Evolutionary conservation across 1,140 invertebrate species (phyloP).

Genomic region (Chrysomallon squamiferum): DNA sequence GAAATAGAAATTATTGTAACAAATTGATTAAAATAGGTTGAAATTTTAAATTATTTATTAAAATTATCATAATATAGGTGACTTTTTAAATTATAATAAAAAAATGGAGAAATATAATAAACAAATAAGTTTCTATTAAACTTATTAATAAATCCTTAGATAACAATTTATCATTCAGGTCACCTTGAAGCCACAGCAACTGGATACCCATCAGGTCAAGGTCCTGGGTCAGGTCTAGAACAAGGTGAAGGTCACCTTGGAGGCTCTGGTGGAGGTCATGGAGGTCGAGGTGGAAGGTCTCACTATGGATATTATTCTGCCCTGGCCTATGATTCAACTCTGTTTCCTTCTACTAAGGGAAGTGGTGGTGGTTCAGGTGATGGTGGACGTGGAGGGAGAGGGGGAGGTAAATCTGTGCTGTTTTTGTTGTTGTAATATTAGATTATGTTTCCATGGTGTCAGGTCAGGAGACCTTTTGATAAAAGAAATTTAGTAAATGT

Average conservation of each 20-base stretch:
- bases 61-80: too few relatives aligned
- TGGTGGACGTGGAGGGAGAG: slow-evolving; percentile 29
- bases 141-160: neutral
- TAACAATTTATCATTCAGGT: slow-evolving; percentile 23
- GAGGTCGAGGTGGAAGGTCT: slow-evolving; percentile 43
- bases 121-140: neutral
- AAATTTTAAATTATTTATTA: too few relatives aligned
- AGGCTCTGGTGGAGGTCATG: slow-evolving; percentile 46
- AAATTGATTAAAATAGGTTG: too few relatives aligned
- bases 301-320: slow-evolving; percentile 37
- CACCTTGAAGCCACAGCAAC: slow-evolving; percentile 48
- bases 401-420: slow-evolving; percentile 34
- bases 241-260: slow-evolving; percentile 23
- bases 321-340: slow-evolving; percentile 41
- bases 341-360: slow-evolving; percentile 31
- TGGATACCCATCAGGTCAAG: slow-evolving; percentile 29
- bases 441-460: neutral
- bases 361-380: slow-evolving; percentile 39
- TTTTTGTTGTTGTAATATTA: neutral
- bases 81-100: neutral
- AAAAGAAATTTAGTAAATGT: too few relatives aligned
- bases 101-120: neutral
- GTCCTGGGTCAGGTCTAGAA: slow-evolving; percentile 32
- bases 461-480: too few relatives aligned
- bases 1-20: too few relatives aligned